Conservation (phyloP, 2,888 invertebrate species). For the Salticus scenicus region DNA sequence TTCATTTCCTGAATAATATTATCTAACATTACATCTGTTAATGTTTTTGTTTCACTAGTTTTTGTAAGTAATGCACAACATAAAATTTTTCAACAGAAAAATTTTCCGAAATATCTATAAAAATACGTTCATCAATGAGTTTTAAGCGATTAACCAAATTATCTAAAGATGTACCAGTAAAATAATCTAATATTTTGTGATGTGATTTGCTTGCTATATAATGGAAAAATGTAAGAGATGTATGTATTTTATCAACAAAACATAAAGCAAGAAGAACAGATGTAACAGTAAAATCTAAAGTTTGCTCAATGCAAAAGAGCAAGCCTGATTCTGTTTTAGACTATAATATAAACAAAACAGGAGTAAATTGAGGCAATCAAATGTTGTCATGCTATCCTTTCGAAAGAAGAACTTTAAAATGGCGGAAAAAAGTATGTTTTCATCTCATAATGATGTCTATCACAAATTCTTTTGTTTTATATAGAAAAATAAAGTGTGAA, state of each 20-base stretch:
- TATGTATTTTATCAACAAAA: conserved; percentile 11
- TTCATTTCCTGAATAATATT: too few species aligned
- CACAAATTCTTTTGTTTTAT: conserved; percentile 8
- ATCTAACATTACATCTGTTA: too few species aligned
- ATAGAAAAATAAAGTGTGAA: not conserved
- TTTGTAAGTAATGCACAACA: too few species aligned
- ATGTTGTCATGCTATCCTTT: not conserved
- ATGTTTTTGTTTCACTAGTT: too few species aligned
- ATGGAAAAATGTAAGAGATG: conserved; percentile 1
- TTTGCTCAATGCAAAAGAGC: not conserved
- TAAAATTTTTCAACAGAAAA: too few species aligned
- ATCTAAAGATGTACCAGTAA: too few species aligned
- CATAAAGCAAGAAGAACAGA: conserved; percentile 5
- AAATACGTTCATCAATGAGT: too few species aligned
- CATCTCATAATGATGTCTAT: not conserved
- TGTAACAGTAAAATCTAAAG: not conserved
- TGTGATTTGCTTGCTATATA: not conserved
- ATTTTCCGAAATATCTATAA: too few species aligned
- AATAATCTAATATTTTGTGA: too few species aligned
- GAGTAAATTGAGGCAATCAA: not conserved
- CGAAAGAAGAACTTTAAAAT: not conserved
- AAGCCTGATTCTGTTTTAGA: not conserved
- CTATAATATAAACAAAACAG: not conserved
- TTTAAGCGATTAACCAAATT: too few species aligned
- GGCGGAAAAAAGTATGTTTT: not conserved